phyloP scores from a whole-genome alignment of 2,888 invertebrate genomes.

The Germaria angustata region DNA sequence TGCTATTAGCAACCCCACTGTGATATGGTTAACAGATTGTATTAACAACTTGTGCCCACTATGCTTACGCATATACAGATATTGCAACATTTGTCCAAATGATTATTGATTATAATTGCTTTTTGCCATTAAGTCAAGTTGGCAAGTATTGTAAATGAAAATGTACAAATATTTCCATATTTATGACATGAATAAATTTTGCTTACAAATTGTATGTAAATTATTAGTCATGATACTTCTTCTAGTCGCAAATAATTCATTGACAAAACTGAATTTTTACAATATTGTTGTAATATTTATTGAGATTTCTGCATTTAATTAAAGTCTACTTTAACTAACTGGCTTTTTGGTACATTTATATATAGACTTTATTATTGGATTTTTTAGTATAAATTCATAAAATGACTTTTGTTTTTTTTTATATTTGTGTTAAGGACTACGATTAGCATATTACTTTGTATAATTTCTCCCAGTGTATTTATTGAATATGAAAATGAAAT shows the following conservation, averaged over 20 bases:
- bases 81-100: conserved; percentile 16
- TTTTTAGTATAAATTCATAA: too few relatives aligned
- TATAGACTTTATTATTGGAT: too few relatives aligned
- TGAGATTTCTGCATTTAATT: background rate
- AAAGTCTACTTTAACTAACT: too few relatives aligned
- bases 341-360: too few relatives aligned
- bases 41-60: background rate
- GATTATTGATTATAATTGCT: conserved; percentile 14
- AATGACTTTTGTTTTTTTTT: too few relatives aligned
- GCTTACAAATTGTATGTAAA: conserved; percentile 32
- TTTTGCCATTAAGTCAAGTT: conserved; percentile 1
- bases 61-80: background rate
- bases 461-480: too few relatives aligned
- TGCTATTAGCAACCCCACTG: background rate
- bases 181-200: background rate
- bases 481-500: too few relatives aligned
- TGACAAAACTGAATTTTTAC: background rate
- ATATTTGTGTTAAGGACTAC: too few relatives aligned
- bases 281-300: background rate
- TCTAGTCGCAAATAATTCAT: background rate
- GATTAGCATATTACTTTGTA: too few relatives aligned
- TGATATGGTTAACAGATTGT: background rate
- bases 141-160: background rate
- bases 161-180: background rate
- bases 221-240: conserved; percentile 4